These are phyloP conservation scores for Macrobrachium rosenbergii DNA, from an alignment of 1,140 invertebrate species.

Conservation along the genomic window DNA sequence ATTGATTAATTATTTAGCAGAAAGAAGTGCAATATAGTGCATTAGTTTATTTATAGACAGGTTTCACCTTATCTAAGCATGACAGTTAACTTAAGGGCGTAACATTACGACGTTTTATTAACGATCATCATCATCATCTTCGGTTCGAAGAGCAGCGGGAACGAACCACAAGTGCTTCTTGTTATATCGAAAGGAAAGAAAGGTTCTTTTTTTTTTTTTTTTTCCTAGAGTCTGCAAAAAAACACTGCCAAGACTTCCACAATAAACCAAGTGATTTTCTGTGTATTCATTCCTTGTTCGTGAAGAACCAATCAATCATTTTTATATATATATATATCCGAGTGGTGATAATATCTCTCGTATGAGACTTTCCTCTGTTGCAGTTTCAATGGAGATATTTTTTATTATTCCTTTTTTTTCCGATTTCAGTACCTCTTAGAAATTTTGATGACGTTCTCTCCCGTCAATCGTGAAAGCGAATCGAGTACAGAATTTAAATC, in stretches of 20 bases:
- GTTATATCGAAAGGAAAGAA: too few species aligned
- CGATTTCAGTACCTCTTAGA: too few species aligned
- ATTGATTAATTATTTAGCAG: conserved; percentile 27
- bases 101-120: not conserved
- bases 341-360: too few species aligned
- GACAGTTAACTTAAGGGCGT: conserved; percentile 57
- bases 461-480: too few species aligned
- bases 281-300: not conserved
- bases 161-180: too few species aligned
- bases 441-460: too few species aligned
- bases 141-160: not conserved
- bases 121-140: too few species aligned
- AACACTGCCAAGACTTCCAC: conserved; percentile 6
- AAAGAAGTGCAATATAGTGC: conserved; percentile 59
- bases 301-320: not conserved
- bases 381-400: too few species aligned
- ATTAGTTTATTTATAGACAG: conserved; percentile 61
- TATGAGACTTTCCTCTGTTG: too few species aligned
- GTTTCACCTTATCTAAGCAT: conserved; percentile 50
- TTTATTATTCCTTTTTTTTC: not conserved
- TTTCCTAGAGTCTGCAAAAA: not conserved
- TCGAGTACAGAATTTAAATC: too few species aligned
- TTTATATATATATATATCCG: too few species aligned
- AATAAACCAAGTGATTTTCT: not conserved
- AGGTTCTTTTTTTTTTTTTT: too few species aligned